Base-by-base conservation (phyloP, 1,140 invertebrate genomes). In the Planococcus citri region DNA sequence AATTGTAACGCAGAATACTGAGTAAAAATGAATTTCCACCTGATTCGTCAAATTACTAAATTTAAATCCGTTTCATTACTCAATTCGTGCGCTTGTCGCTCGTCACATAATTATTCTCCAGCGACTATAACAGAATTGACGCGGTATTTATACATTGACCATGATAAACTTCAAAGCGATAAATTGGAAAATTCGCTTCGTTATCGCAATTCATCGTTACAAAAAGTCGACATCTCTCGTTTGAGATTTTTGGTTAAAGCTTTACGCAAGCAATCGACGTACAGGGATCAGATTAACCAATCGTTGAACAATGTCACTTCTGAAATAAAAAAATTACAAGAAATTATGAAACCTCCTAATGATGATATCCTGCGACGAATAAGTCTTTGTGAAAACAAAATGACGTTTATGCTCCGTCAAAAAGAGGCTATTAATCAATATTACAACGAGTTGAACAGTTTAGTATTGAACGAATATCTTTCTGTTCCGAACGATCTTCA, bases 401-500 rank as follows among this genome's bases (percentile, higher is more conserved):
- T 9, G n/a, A 14, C 10, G n/a, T 51, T 17, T 9, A 17, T 51
- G 4, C 17, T 51, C 2, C 41, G n/a, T 17, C 41, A 17, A 2
- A 14, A 3, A 20, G n/a, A 51, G n/a, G 12, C 17, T 14, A 9
- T 51, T 4, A 20, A 17, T 14, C 12, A 51, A 51, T 51, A 20
- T n/a, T 20, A 51, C 41, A 3, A 51, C 12, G 41, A 6, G 2
- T 51, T 51, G n/a, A 14, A 20, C 17, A 3, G 6, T 51, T 51
- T 51, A 51, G 41, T 51, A 17, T 9, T 51, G 10, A n/a, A 51
- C 4, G 41, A 51, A n/a, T 51, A 51, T 51, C 41, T 51, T 3
- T 51, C 41, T 3, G n/a, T 51, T 17, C 88, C 89, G 0, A 89
- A 88, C 75, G 72, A 75, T 68, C 73, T 90, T 22, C 84, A 90